Evolutionary conservation across 2,888 invertebrate genomes (phyloP), one percentile per base, ranked within the genome.

Genomic region (Hypercompe scribonia): DNA sequence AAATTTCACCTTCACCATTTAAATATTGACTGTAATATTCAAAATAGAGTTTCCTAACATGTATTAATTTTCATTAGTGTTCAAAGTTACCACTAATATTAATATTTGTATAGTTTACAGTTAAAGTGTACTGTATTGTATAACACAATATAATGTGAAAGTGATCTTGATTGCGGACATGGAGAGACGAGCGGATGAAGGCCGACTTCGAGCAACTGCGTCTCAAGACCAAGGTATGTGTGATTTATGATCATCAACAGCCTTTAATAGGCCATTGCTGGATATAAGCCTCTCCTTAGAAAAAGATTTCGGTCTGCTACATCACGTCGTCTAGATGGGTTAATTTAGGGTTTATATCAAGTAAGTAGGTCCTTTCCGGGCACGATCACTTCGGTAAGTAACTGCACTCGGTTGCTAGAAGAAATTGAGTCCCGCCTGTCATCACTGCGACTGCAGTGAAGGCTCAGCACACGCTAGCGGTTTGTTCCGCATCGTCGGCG

Each of bases 181-280:
- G 95, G 95, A 95, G 92, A 93, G 90, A 80, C 89, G 93, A 81
- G 83, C 87, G 78, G 95, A 95, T 81, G 95, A 94, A 71, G 88
- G 89, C 78, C 91, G 92, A 90, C 84, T 89, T 67, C 89, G 94
- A 88, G 86, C 92, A 76, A 87, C 92, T 39, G 88, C 90, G 77
- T 91, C 92, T 66, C 93, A 93, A 77, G 94, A 95, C 79, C 91
- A 91, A 91, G 94, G 95, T 89, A 89, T 84, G 88, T 87, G 70
- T n/a, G 11, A 58, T 34, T 54, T 13, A 21, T 58, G 13, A 68
- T 42, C 18, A 18, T 42, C 18, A 42, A 42, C 42, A 13, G 42
- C 42, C 21, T 46, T 46, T 21, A 21, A 46, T 46, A 46, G 21
- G 2, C 21, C 21, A 5, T 21, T 21, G 21, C 46, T 46, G 5